These are phyloP conservation scores for Palythoa caribaeorum DNA, from an alignment of 92 coral and sea anemone genomes.

Conservation along the genomic window DNA sequence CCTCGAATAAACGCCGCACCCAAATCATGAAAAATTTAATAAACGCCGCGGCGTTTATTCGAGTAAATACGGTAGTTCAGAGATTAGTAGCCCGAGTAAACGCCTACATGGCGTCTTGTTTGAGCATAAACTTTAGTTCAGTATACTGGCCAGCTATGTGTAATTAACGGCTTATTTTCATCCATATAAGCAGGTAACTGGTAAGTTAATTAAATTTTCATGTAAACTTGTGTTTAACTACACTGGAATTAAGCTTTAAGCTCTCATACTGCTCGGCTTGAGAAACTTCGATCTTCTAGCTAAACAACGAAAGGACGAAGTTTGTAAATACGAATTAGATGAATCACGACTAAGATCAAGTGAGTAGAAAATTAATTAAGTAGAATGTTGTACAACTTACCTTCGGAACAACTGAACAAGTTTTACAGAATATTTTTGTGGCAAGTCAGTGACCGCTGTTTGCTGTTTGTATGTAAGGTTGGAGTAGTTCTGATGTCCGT, in stretches of 20 bases:
- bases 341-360: not conserved
- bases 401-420: too few species aligned
- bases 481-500: too few species aligned
- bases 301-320: not conserved
- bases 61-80: too few species aligned
- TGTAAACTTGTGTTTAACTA: not conserved
- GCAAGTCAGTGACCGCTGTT: too few species aligned
- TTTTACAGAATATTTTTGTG: too few species aligned
- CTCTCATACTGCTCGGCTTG: not conserved
- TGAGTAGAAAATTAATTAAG: not conserved
- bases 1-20: too few species aligned
- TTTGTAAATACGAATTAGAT: conserved; percentile 6
- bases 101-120: too few species aligned
- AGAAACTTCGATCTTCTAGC: not conserved
- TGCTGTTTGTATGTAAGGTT: too few species aligned
- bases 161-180: not conserved
- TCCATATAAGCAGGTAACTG: not conserved
- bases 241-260: not conserved
- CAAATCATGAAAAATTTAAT: too few species aligned
- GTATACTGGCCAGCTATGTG: too few species aligned
- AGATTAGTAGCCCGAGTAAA: too few species aligned
- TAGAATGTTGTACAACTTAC: not conserved
- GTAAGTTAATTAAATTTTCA: not conserved
- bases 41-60: too few species aligned
- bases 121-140: not conserved